phyloP scores from a whole-genome alignment of 2,113 vertebrate genomes.

The Ctenomys sociabilis region DNA sequence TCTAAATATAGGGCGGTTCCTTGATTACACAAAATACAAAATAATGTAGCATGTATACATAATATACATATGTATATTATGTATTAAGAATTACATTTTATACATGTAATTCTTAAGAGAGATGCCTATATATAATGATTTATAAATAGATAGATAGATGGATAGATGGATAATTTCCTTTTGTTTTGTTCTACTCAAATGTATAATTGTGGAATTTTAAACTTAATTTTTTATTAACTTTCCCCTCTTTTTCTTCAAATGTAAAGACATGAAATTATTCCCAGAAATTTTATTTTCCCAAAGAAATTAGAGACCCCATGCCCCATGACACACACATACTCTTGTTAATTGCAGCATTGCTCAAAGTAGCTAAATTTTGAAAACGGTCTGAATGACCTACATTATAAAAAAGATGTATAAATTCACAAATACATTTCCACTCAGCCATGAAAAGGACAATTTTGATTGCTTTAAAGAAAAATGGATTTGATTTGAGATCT shows the following conservation, averaged over 20 bases:
- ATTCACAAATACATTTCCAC: neutral
- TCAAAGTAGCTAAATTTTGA: neutral
- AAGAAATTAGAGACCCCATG: neutral
- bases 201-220: neutral
- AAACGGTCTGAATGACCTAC: neutral
- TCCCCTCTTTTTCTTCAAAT: neutral
- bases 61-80: too few relatives aligned
- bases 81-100: too few relatives aligned
- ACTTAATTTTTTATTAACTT: neutral
- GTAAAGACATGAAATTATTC: neutral
- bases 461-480: neutral
- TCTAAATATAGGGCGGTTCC: neutral
- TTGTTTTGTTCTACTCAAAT: neutral
- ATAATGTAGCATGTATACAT: too few relatives aligned
- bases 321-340: neutral
- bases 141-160: too few relatives aligned
- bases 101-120: neutral
- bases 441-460: neutral
- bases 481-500: neutral
- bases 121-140: too few relatives aligned
- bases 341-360: neutral
- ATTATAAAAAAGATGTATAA: neutral
- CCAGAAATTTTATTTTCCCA: neutral
- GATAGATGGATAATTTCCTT: neutral
- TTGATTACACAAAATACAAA: neutral